Base-by-base conservation (phyloP, 2,797 vertebrate genomes). In the Microtus agrestis region DNA sequence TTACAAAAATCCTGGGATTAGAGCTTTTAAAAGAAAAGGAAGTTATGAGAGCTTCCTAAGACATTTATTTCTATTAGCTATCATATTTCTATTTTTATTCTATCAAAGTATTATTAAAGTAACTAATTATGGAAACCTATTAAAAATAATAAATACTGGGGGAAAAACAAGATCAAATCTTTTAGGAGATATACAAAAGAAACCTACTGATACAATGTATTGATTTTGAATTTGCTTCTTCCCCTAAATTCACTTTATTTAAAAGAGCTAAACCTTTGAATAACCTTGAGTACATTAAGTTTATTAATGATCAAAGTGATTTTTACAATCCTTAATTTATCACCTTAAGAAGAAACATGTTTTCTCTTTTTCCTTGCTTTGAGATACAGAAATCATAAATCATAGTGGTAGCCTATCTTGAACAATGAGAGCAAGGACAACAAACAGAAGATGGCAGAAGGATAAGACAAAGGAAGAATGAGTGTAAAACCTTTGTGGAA, bases 271-370 rank as follows among this genome's bases (percentile, higher is more conserved):
- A 43, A 77, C 27, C n/a, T 69, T 54, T 43, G n/a, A 76, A 80
- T 69, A 51, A 63, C 23, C 43, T 54, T 76, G 29, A 73, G 17
- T 63, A 88, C 3, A 54, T 65, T 37, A 59, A 31, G 31, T 19
- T 31, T n/a, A 71, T 40, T 29, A 4, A 88, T 14, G 37, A 87
- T 63, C 84, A 82, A 88, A 61, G 11, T 87, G 40, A 91, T 46
- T 89, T 94, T 89, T 87, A 93, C 3, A 40, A 65, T 51, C 14
- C 69, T 94, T 93, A 91, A 77, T 14, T 91, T 87, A 95, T 78
- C 63, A 27, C 31, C 11, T 78, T 93, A 76, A 91, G 67, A 59
- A 56, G 25, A 95, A 89, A 63, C 69, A 15, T 67, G 10, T 23
- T 89, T 29, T 81, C 7, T 73, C 85, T 46, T 43, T 81, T 63